Percentiles rank a stretch among this genome's conserved stretches.
Evolutionary conservation across 2,888 invertebrate genomes (phyloP).

Genomic region (Drosophila subsilvestris): DNA sequence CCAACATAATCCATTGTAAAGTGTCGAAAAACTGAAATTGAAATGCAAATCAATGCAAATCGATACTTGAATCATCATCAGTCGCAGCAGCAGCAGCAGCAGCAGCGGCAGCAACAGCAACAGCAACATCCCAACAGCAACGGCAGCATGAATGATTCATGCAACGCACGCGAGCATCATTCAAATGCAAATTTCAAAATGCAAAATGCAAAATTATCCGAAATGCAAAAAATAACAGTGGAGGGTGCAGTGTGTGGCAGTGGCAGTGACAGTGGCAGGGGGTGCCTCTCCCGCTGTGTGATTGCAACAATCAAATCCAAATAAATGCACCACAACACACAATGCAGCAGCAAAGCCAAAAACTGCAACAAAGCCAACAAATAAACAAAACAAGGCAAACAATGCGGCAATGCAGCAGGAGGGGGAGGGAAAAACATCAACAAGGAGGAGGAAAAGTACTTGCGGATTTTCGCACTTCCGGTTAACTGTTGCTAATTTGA

Average conservation of each 20-base stretch:
- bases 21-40: conserved; percentile 78
- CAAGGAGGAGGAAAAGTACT: conserved; percentile 47
- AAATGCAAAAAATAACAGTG: conserved; percentile 63
- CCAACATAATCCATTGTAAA: conserved; percentile 77
- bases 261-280: conserved; percentile 5
- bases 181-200: conserved; percentile 70
- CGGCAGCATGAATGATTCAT: conserved; percentile 70
- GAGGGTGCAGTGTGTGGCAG: conserved; percentile 45
- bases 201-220: conserved; percentile 39
- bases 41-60: conserved; percentile 81
- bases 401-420: conserved; percentile 51
- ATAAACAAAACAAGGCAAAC: conserved; percentile 47
- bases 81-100: conserved; percentile 39
- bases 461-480: conserved; percentile 70
- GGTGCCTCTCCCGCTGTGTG: conserved; percentile 62
- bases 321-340: conserved; percentile 66
- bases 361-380: conserved; percentile 42
- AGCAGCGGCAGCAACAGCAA: conserved; percentile 13
- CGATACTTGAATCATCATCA: conserved; percentile 74
- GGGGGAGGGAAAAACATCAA: background rate
- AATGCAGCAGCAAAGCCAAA: conserved; percentile 28
- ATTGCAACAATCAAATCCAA: conserved; percentile 73
- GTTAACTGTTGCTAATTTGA: conserved; percentile 83
- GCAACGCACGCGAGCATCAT: conserved; percentile 71
- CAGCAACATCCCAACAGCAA: conserved; percentile 26